Base-by-base conservation (phyloP, 1,140 invertebrate species). In the Hormaphis cornu region DNA sequence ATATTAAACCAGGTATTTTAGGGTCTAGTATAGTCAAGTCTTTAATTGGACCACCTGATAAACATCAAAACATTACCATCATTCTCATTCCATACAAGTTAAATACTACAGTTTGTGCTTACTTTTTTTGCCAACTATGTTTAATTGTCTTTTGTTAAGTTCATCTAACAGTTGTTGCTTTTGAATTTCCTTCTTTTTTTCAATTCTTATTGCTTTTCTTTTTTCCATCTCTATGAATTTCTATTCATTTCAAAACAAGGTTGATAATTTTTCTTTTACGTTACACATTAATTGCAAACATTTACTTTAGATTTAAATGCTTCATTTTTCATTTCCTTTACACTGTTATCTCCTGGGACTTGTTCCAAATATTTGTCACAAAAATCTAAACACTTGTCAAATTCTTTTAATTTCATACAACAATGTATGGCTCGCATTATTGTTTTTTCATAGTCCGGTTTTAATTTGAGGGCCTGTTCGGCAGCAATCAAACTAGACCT, bases 361-460 rank as follows among this genome's bases (percentile, higher is more conserved):
- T 76, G 73, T 72, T 82, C 76, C n/a, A 90, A 76, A 58, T 89
- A 80, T 74, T 83, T 80, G 74, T 91, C 82, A 77, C 90, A 93
- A 74, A 88, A 85, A 73, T 86, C 78, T 12, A 90, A 80, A 73
- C 87, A 89, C 70, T 87, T 81, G 26, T 89, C 83, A 77, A 84
- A 92, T 72, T 87, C 83, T 52, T 84, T 82, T 61, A 89, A 76
- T 73, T 87, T 76, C 46, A 85, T 80, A 71, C 84, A 87, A 75
- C 88, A 89, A 71, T 87, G 83, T 0, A 88, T 87, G 37, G 88
- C 89, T 77, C 91, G 83, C 14, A 84, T 76, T 71, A 87, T 80
- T 2, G 89, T 87, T 81, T 97, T 98, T 5, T 79, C 76, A 79
- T 97, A 91, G 72, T 87, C 79, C 1, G 87, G 82, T 71, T 92